Conservation (phyloP, 2,113 vertebrate genomes). For the Micronycteris hirsuta region DNA sequence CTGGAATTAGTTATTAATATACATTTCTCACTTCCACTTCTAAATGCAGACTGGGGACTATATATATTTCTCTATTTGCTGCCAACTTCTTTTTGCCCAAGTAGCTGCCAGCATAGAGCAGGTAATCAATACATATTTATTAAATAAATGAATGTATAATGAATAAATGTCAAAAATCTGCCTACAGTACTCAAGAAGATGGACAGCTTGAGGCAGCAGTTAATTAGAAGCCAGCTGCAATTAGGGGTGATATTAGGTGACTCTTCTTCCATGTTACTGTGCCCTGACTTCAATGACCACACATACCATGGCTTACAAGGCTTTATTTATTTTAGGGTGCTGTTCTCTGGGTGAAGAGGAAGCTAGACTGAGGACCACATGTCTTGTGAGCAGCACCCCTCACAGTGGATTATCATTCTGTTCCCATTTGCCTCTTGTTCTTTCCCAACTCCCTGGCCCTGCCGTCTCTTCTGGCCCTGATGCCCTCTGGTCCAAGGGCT, state of each 20-base stretch:
- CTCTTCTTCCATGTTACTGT: not conserved
- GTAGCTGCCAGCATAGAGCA: not conserved
- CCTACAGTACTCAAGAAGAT: not conserved
- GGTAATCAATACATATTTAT: constrained; percentile 49
- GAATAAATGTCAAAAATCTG: constrained; percentile 52
- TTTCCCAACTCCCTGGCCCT: not conserved
- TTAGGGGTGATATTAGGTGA: not conserved
- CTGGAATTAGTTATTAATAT: not conserved
- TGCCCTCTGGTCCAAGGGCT: not conserved
- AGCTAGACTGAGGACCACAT: not conserved
- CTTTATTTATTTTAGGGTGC: not conserved
- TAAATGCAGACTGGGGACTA: not conserved
- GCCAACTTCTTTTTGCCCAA: not conserved
- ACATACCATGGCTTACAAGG: not conserved
- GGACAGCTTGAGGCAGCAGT: not conserved
- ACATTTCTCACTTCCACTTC: not conserved
- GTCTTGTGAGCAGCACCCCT: not conserved
- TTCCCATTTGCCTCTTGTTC: not conserved
- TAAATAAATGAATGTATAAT: constrained; percentile 49
- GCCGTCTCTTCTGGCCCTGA: not conserved
- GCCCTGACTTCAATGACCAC: not conserved
- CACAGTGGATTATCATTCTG: not conserved
- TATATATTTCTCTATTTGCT: not conserved
- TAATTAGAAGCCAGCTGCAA: not conserved
- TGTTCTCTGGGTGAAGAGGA: not conserved